phyloP scores from a whole-genome alignment of 2,797 vertebrate species.

The Molothrus aeneus region DNA sequence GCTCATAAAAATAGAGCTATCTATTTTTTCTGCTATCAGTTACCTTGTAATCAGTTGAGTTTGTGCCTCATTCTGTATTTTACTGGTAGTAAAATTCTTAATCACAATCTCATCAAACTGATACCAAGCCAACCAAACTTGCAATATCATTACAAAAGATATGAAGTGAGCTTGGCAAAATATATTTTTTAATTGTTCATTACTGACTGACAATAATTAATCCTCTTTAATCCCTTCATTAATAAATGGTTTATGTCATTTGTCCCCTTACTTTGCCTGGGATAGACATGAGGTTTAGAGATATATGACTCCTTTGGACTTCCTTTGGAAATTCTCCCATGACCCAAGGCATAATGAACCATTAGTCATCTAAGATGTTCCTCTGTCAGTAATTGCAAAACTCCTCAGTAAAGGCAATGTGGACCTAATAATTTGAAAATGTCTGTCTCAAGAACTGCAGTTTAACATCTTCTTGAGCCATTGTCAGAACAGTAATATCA shows the following conservation, averaged over 20 bases:
- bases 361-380: not conserved
- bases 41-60: not conserved
- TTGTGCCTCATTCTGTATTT: not conserved
- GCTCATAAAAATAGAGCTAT: not conserved
- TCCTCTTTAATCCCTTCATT: not conserved
- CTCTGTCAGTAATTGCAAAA: not conserved
- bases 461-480: not conserved
- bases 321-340: not conserved
- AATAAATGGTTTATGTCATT: not conserved
- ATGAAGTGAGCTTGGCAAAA: not conserved
- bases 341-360: not conserved
- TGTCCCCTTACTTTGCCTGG: not conserved
- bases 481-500: not conserved
- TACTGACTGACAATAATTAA: not conserved
- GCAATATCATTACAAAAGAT: not conserved
- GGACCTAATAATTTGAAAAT: not conserved
- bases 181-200: not conserved
- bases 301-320: not conserved
- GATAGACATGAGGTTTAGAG: not conserved
- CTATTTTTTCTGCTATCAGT: not conserved
- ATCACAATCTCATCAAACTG: not conserved
- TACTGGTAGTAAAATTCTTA: not conserved
- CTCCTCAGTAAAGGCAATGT: not conserved
- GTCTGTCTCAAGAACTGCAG: not conserved
- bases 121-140: not conserved